Evolutionary conservation across 2,113 vertebrate genomes (phyloP), one percentile per base, ranked within the genome.

Genomic region (Hippocampus abdominalis): DNA sequence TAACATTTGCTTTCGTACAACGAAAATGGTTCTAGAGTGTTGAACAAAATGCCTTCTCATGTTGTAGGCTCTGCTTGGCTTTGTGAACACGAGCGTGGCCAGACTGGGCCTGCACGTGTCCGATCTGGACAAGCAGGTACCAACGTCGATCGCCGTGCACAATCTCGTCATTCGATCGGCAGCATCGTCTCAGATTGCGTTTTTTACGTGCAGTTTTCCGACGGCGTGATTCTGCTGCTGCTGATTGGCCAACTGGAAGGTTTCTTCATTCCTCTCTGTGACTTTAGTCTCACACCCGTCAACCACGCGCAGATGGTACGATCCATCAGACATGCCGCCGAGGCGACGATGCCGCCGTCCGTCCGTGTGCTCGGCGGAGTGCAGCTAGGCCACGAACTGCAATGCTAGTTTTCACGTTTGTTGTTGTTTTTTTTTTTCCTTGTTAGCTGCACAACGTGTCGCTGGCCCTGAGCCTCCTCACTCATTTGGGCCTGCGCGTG

Each of bases 231-330:
- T 77, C 79, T 98, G 25, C 93, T 99, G 39, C 79, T 98, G 88
- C 85, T 98, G 81, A 95, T 95, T 10, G 97, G 96, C 83, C 95
- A 99, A 66, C 86, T 98, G 61, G 92, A 94, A 49, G 95, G 94
- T 23, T 99, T 93, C 86, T 99, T 95, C 82, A 74, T 99, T 80
- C 94, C 96, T 21, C 82, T 99, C 16, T 88, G 78, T 72, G 83
- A 94, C 36, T 98, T 97, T 86, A 90, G 89, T 81, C 88, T 98
- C 81, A 95, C 85, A 8, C 96, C 96, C 2, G 76, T 72, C 75
- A 91, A 76, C 75, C 79, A 84, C 1, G 71, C 72, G 0, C 94
- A 99, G 82, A 98, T 92, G 96, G 97, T 98, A 74, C 16, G 42
- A 44, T 44, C 42, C 12, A 8, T 36, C 32, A 6, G 32, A 36